Base-by-base conservation (phyloP, 2,888 invertebrate genomes). In the Hesperia comma region DNA sequence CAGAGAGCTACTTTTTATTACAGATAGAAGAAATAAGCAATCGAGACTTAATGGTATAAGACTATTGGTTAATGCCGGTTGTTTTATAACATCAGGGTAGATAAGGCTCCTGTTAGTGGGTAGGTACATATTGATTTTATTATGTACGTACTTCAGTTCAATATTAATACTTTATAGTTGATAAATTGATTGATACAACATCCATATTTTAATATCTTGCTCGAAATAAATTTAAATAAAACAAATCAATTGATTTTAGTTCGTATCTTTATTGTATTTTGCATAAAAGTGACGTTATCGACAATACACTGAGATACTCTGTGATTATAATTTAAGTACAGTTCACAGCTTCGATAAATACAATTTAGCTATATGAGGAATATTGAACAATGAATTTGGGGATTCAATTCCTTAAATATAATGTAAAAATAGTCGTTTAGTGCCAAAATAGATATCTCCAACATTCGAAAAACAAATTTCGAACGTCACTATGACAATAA, bases 311-410 rank as follows among this genome's bases (percentile, higher is more conserved):
- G 88, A 90, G 88, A 89, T 88, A 88, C 85, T 86, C 85, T 82
- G 85, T 85, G 85, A 85, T 85, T 82, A 85, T 75, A 79, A 80
- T 85, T 89, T 92, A 92, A 92, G 92, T 92, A 92, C 92, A 90
- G 77, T 84, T 88, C 90, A 92, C 90, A 92, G 90, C 90, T 87
- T 88, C 77, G 78, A 84, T 83, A 84, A 87, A 84, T 86, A 87
- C 77, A 83, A 74, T 83, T 81, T 77, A 81, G 75, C 78, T 82
- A 79, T 73, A 75, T 78, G 74, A 77, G 72, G 77, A 74, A 53
- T 66, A 66, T 66, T 60, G 54, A 66, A 66, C 66, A 80, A 75
- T 75, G 73, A 75, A 79, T 75, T 76, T 77, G 69, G 71, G 75
- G 68, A 68, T 60, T 87, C 87, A 88, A 90, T 90, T 88, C 87